A percentile compares a stretch with the other conserved stretches of the same genome.
Evolutionary conservation across 2,113 vertebrate species (phyloP).

Genomic region (Xiphorhynchus elegans): DNA sequence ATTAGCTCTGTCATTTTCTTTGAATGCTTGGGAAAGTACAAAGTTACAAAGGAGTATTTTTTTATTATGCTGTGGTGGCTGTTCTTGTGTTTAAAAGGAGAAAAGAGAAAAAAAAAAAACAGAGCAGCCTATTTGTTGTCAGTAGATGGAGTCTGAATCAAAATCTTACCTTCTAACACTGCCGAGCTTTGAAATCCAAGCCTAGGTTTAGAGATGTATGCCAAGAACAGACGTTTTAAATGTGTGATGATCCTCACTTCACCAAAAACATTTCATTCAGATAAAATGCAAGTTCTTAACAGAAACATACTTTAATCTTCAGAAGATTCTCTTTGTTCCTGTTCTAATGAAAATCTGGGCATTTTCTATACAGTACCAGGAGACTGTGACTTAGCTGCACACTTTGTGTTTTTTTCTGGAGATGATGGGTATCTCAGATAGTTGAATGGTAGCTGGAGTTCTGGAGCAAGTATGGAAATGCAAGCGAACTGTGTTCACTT

Average conservation of each 20-base stretch:
- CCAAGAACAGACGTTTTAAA: not conserved
- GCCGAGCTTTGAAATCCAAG: conserved; percentile 8
- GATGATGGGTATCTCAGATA: not conserved
- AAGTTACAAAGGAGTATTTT: not conserved
- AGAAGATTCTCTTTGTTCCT: not conserved
- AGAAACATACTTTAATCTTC: not conserved
- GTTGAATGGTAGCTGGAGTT: not conserved
- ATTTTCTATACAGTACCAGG: not conserved
- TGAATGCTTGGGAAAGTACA: not conserved
- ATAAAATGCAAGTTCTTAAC: not conserved
- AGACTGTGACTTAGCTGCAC: not conserved
- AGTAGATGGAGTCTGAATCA: not conserved
- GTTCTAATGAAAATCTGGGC: not conserved
- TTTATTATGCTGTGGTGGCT: not conserved
- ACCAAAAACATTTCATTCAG: not conserved
- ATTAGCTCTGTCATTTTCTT: not conserved
- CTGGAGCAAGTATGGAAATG: not conserved
- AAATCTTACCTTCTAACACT: not conserved
- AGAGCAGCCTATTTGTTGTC: not conserved
- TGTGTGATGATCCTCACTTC: not conserved
- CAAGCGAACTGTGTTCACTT: not conserved
- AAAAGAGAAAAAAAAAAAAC: not conserved
- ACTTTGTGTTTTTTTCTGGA: not conserved
- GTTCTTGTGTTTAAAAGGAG: not conserved
- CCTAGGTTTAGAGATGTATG: not conserved